phyloP scores from a whole-genome alignment of 2,113 vertebrate species.

The Muntiacus muntjak region DNA sequence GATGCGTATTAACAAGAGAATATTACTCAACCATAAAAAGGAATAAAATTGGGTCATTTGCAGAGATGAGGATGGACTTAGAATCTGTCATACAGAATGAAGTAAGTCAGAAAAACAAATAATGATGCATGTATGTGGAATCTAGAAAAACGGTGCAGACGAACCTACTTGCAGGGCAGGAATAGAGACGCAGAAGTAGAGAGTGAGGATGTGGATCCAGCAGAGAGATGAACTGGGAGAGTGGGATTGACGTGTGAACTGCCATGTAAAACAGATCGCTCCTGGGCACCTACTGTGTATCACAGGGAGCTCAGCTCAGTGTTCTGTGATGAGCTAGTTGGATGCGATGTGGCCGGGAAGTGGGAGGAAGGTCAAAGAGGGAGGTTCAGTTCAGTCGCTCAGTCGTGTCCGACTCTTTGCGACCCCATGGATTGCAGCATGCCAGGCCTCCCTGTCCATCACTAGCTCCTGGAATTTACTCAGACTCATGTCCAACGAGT shows the following conservation, averaged over 20 bases:
- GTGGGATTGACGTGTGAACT: background rate
- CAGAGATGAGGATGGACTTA: background rate
- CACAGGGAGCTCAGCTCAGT: background rate
- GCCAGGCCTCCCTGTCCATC: background rate
- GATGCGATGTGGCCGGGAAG: background rate
- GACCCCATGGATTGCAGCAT: rapidly evolving
- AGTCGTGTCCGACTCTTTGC: background rate
- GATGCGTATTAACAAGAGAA: background rate
- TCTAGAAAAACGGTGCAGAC: background rate
- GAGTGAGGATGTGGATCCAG: background rate
- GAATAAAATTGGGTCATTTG: background rate
- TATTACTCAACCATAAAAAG: background rate
- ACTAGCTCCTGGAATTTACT: background rate
- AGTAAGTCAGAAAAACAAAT: background rate
- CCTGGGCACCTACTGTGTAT: background rate
- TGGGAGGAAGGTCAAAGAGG: background rate
- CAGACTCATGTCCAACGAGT: background rate
- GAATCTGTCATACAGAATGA: background rate
- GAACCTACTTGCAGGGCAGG: background rate
- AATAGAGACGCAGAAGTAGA: background rate
- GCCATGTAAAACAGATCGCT: background rate
- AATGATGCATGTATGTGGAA: background rate
- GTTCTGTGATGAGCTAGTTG: background rate
- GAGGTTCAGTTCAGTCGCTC: background rate
- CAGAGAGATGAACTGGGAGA: background rate